Conservation (phyloP, 2,888 invertebrate genomes). For the Nymphalis c-album region DNA sequence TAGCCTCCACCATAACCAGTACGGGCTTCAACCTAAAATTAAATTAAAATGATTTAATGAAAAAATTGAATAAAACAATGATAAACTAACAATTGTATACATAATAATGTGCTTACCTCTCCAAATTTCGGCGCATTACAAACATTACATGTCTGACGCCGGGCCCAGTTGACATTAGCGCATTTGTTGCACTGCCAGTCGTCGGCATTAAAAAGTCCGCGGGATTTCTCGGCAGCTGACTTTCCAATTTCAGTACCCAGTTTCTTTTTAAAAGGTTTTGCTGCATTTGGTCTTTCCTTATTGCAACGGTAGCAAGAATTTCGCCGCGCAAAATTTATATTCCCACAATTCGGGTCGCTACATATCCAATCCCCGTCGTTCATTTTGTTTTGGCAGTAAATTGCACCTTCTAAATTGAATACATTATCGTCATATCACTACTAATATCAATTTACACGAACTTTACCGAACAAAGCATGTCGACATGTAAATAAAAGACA, state of each 20-base stretch:
- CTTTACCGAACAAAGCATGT: constrained; percentile 37
- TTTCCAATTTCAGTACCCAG: constrained; percentile 98
- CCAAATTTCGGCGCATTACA: constrained; percentile 99
- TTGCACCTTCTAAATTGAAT: constrained; percentile 31
- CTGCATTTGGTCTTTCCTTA: constrained; percentile 82
- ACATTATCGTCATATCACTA: constrained; percentile 38
- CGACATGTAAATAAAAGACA: constrained; percentile 68
- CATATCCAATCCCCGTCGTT: constrained; percentile 85
- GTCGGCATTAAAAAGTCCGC: constrained; percentile 97
- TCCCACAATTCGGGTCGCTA: constrained; percentile 88
- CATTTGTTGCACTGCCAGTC: constrained; percentile 99
- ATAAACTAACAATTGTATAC: not conserved
- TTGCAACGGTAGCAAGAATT: constrained; percentile 95
- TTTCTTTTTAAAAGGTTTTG: constrained; percentile 85
- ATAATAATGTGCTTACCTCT: constrained; percentile 85
- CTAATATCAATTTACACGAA: constrained; percentile 33
- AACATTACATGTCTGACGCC: constrained; percentile 97
- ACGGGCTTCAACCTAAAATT: constrained; percentile 84
- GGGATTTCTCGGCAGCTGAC: constrained; percentile 98
- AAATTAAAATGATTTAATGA: not conserved
- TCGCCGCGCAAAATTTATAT: constrained; percentile 96
- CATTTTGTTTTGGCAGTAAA: constrained; percentile 63
- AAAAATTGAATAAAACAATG: not conserved
- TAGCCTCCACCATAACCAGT: constrained; percentile 94
- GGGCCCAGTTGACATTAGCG: constrained; percentile 99